These are phyloP conservation scores for Danio tinwini DNA, from an alignment of 2,797 vertebrate genomes.

Conservation along the genomic window DNA sequence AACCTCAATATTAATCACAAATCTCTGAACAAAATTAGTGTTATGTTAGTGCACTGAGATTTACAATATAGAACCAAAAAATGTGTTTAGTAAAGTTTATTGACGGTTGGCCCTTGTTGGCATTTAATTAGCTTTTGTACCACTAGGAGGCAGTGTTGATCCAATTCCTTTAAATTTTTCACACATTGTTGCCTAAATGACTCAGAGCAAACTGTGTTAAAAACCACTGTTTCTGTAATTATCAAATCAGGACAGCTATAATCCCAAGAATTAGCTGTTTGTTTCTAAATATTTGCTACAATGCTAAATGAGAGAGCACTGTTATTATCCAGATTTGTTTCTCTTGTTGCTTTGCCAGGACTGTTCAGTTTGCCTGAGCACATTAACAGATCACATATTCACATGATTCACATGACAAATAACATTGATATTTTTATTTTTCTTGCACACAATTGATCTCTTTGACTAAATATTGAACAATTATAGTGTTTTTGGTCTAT, in stretches of 20 bases:
- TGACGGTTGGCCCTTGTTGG: neutral
- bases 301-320: neutral
- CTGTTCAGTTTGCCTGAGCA: neutral
- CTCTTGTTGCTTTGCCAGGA: conserved; percentile 4
- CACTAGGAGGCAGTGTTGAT: conserved; percentile 67
- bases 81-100: conserved; percentile 19
- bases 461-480: neutral
- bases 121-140: conserved; percentile 11
- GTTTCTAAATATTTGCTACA: conserved; percentile 16
- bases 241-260: conserved; percentile 15
- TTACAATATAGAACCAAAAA: neutral
- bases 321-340: conserved; percentile 17
- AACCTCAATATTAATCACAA: conserved; percentile 37
- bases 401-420: conserved; percentile 6
- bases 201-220: conserved; percentile 5
- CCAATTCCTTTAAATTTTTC: conserved; percentile 23
- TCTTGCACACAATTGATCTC: neutral
- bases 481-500: too few species aligned
- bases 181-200: too few species aligned
- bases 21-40: conserved; percentile 29
- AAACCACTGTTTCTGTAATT: conserved; percentile 8
- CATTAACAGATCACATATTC: too few species aligned
- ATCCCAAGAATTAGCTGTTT: neutral
- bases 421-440: neutral
- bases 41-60: neutral